These are phyloP conservation scores for Spondyliosoma cantharus DNA, from an alignment of 2,797 vertebrate genomes.

Conservation along the genomic window DNA sequence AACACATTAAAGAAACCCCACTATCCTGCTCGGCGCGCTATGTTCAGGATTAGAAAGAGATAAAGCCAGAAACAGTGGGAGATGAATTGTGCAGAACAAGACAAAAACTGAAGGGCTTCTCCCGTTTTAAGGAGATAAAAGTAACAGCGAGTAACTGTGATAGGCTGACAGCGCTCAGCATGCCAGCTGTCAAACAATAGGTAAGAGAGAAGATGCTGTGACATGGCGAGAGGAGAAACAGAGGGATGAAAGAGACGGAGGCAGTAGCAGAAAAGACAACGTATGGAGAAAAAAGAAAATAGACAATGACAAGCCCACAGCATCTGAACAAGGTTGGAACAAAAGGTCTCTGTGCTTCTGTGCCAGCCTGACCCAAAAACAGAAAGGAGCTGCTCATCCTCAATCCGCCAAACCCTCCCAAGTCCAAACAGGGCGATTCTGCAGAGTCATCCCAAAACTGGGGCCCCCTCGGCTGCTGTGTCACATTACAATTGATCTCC, in stretches of 20 bases:
- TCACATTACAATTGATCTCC: constrained; percentile 63
- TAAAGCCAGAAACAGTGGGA: constrained; percentile 12
- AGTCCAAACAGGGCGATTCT: constrained; percentile 58
- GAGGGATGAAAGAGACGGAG: constrained; percentile 53
- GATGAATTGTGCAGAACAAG: constrained; percentile 35
- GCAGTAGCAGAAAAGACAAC: constrained; percentile 25
- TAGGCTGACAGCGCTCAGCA: constrained; percentile 51
- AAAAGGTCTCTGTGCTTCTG: constrained; percentile 68
- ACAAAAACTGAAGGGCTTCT: constrained; percentile 52
- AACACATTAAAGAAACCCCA: not conserved
- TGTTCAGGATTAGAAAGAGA: constrained; percentile 10
- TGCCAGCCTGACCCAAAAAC: constrained; percentile 65
- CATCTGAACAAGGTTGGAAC: constrained; percentile 60
- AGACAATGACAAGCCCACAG: constrained; percentile 65
- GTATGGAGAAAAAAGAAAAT: constrained; percentile 34
- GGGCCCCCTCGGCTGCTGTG: constrained; percentile 55
- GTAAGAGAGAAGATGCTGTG: constrained; percentile 57
- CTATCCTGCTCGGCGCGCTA: not conserved
- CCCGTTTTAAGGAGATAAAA: constrained; percentile 58
- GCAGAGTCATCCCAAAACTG: constrained; percentile 78
- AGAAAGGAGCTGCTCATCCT: constrained; percentile 49
- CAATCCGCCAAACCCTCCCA: constrained; percentile 17
- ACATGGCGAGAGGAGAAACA: constrained; percentile 43
- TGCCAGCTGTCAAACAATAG: constrained; percentile 64
- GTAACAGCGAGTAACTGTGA: constrained; percentile 35